Percentiles rank a stretch among this genome's conserved stretches.
These are phyloP conservation scores for Lasiommata megera DNA, from an alignment of 2,888 invertebrate genomes.

Conservation along the genomic window DNA sequence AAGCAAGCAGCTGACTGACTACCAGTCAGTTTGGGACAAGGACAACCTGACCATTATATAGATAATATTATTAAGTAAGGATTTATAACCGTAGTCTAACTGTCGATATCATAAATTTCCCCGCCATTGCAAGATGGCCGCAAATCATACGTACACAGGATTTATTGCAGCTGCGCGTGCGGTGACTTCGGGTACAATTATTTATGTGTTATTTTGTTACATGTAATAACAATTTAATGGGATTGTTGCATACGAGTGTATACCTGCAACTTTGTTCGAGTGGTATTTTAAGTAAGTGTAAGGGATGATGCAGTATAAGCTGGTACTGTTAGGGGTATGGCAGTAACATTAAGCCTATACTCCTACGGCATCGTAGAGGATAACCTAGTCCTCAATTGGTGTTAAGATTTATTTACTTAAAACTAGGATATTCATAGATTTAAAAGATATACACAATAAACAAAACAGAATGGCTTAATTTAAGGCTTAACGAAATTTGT, in stretches of 20 bases:
- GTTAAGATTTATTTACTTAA: no score
- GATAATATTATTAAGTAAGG: background rate
- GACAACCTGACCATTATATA: no score
- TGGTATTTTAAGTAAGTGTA: no score
- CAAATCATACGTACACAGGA: slow-evolving; percentile 2
- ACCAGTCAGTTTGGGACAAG: no score
- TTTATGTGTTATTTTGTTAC: slow-evolving; percentile 18
- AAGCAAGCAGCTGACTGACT: no score
- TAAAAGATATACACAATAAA: no score
- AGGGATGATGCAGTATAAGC: no score
- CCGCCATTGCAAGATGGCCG: background rate
- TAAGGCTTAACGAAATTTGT: background rate
- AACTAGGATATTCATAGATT: no score
- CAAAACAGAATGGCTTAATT: slow-evolving; percentile 5
- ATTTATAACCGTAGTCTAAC: background rate
- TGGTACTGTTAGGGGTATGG: no score
- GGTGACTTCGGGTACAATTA: slow-evolving; percentile 14
- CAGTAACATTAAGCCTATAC: no score
- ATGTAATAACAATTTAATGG: background rate
- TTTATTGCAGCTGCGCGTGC: slow-evolving; percentile 21
- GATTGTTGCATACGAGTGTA: background rate
- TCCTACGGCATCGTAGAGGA: no score
- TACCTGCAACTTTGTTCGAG: background rate
- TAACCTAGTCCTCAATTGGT: no score
- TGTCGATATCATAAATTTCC: slow-evolving; percentile 4